A percentile compares a stretch with the other conserved stretches of the same genome.
These are phyloP conservation scores for Sapajus apella DNA, from an alignment of 2,113 vertebrate species.

Conservation along the genomic window DNA sequence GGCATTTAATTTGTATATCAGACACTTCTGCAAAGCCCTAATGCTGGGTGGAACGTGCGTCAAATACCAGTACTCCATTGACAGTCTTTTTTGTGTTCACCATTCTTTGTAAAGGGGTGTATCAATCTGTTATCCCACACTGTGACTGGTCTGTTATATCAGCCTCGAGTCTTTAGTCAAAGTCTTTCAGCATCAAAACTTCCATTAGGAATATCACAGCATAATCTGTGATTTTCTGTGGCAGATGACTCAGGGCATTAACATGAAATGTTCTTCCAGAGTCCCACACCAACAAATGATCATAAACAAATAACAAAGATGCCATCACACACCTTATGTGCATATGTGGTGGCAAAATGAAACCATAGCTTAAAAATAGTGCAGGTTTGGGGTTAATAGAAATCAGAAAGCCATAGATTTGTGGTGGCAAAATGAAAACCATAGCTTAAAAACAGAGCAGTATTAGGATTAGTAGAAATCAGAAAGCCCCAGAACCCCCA, in stretches of 20 bases:
- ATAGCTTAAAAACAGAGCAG: not conserved
- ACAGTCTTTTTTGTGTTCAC: not conserved
- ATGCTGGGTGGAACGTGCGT: not conserved
- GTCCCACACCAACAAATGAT: not conserved
- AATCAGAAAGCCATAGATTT: not conserved
- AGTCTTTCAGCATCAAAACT: not conserved
- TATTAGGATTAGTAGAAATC: not conserved
- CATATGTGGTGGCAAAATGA: not conserved
- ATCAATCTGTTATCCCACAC: not conserved
- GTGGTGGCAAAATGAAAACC: not conserved
- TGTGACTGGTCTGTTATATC: not conserved
- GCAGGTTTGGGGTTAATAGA: not conserved
- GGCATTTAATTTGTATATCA: not conserved
- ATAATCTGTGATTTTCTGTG: slow-evolving; percentile 14
- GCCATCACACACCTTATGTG: not conserved
- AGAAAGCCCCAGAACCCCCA: not conserved
- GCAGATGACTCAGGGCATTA: slow-evolving; percentile 8
- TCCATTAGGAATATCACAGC: slow-evolving; percentile 7
- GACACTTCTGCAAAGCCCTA: not conserved
- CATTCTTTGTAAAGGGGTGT: not conserved
- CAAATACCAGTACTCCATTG: not conserved
- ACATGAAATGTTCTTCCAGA: not conserved
- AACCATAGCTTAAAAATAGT: not conserved
- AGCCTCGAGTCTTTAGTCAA: slow-evolving; percentile 12
- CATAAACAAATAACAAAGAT: not conserved